Percentiles rank a stretch among this genome's conserved stretches.
Conservation (phyloP, 2,888 invertebrate genomes). For the Desoria tigrina region DNA sequence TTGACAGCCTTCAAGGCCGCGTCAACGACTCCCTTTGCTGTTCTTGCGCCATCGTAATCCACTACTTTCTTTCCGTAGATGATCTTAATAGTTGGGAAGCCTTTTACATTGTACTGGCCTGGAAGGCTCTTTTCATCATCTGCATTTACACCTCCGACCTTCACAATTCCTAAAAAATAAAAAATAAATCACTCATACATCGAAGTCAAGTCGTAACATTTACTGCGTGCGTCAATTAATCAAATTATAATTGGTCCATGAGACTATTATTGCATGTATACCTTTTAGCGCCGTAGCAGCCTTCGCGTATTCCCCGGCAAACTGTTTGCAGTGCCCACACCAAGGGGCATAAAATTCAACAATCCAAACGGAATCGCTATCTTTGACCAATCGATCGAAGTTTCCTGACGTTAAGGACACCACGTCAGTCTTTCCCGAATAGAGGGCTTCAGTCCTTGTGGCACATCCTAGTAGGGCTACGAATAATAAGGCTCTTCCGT, state of each 20-base stretch:
- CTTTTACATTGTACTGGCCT: conserved; percentile 76
- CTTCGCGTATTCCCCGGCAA: conserved; percentile 92
- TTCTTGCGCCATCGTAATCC: conserved; percentile 81
- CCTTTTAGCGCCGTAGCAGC: conserved; percentile 89
- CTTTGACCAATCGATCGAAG: conserved; percentile 79
- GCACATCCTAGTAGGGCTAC: too few relatives aligned
- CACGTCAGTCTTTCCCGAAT: conserved; percentile 66
- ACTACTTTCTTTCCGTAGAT: conserved; percentile 85
- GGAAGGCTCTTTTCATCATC: conserved; percentile 83
- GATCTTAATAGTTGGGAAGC: conserved; percentile 95
- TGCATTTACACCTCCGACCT: conserved; percentile 91
- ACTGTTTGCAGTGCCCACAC: conserved; percentile 84
- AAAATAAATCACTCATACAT: background rate
- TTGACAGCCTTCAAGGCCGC: conserved; percentile 76
- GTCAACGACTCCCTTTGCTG: conserved; percentile 82
- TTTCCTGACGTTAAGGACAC: conserved; percentile 82
- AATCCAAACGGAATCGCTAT: conserved; percentile 86
- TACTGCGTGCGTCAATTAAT: too few relatives aligned
- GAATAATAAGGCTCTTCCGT: too few relatives aligned
- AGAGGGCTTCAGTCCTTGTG: conserved; percentile 47
- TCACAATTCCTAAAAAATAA: conserved; percentile 78
- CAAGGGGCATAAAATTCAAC: conserved; percentile 91
- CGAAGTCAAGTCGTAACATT: too few relatives aligned
- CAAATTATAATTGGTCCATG: background rate
- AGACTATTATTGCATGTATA: conserved; percentile 44